Evolutionary conservation across 53 echinoderm and acorn worm species (phyloP), one percentile per base, ranked within the genome.

Genomic region (Holothuria leucospilota): DNA sequence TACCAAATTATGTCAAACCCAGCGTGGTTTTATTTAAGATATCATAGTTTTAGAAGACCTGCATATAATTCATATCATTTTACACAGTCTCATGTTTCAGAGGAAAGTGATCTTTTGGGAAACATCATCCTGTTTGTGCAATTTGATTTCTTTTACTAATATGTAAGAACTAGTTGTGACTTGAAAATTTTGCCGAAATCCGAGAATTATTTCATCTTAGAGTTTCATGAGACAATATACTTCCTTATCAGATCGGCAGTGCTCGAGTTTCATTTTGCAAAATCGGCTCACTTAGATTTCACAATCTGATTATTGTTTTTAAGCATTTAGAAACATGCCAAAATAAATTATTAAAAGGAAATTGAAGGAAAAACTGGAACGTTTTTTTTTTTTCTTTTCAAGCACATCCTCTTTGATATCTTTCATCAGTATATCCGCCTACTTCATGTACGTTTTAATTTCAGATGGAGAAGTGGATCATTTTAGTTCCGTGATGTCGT

Each of bases 281-380:
- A 75, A 51, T 27, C 29, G 51, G 26, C 24, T 75, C 27, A 52
- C 75, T 52, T 51, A 8, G 49, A 51, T 51, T 26, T 51, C 49
- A 75, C 41, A 75, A 51, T 13, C 16, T 30, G 21, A 75, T 51
- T 75, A 52, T 75, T 75, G 75, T 52, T 52, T 38, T 27, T 16
- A 75, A 51, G 75, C 52, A 39, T 52, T 24, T 75, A 51, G 75
- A 51, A 75, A 51, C 49, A 51, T 75, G 75, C 75, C 75, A 75
- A 75, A 75, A 52, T 75, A 75, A 75, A 75, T 75, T 23, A 75
- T 51, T 52, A 75, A 49, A 75, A 75, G 75, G 75, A 75, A 75
- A 49, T 75, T 51, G 39, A 75, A 75, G 52, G 27, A 51, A 51
- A 23, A 51, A 56, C 56, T 56, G 56, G 56, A 56, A 56, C 56